A percentile compares a stretch with the other conserved stretches of the same genome.
Evolutionary conservation across 1,140 invertebrate species (phyloP).

Genomic region (Mercenaria mercenaria): DNA sequence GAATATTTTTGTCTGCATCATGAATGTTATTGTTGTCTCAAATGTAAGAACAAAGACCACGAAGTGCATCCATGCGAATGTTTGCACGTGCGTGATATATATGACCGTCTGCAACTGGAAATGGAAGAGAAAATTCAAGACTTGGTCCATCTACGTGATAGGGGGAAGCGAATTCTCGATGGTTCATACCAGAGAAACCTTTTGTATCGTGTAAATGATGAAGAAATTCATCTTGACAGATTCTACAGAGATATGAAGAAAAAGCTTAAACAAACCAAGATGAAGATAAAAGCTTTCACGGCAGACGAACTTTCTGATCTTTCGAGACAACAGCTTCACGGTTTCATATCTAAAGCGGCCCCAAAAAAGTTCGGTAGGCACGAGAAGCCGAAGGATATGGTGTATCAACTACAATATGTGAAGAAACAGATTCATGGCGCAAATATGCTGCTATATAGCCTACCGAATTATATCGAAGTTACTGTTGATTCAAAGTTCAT

Average conservation of each 20-base stretch:
- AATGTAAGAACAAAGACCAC: slow-evolving; percentile 33
- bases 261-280: slow-evolving; percentile 43
- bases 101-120: slow-evolving; percentile 42
- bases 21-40: slow-evolving; percentile 33
- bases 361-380: slow-evolving; percentile 31
- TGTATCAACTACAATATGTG: slow-evolving; percentile 28
- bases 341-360: slow-evolving; percentile 16
- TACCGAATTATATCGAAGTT: slow-evolving; percentile 58
- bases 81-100: slow-evolving; percentile 43
- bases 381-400: slow-evolving; percentile 45
- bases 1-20: slow-evolving; percentile 55
- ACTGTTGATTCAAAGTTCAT: slow-evolving; percentile 45
- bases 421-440: slow-evolving; percentile 11
- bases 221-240: slow-evolving; percentile 45
- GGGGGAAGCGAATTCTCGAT: slow-evolving; percentile 33
- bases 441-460: slow-evolving; percentile 19
- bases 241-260: slow-evolving; percentile 55
- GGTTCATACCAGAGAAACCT: slow-evolving; percentile 49
- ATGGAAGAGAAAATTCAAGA: slow-evolving; percentile 53
- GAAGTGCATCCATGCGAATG: slow-evolving; percentile 50
- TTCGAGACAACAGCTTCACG: slow-evolving; percentile 26
- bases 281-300: slow-evolving; percentile 51
- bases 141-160: slow-evolving; percentile 2
- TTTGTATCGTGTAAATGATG: slow-evolving; percentile 41
- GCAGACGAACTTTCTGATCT: slow-evolving; percentile 55